These are phyloP conservation scores for Sebastes steindachneri DNA, from an alignment of 2,797 vertebrate species.

Conservation along the genomic window DNA sequence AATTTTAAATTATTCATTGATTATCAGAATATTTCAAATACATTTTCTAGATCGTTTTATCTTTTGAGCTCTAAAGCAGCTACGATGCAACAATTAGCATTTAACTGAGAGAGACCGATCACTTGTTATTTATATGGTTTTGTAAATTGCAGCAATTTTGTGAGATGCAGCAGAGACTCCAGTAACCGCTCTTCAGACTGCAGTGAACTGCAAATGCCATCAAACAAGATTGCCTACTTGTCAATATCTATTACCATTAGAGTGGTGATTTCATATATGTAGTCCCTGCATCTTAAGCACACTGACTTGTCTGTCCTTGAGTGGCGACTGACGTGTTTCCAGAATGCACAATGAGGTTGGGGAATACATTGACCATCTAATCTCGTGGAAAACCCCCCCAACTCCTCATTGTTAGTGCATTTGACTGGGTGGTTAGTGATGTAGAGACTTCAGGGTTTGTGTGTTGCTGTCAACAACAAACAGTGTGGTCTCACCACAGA, in stretches of 20 bases:
- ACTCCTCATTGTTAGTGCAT: conserved; percentile 29
- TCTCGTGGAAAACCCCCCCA: not conserved
- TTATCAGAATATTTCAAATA: not conserved
- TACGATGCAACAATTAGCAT: not conserved
- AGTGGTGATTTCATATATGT: conserved; percentile 55
- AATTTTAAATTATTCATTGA: not conserved
- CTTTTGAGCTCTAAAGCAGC: not conserved
- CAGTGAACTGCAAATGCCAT: conserved; percentile 39
- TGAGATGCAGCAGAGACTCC: not conserved
- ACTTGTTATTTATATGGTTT: conserved; percentile 5
- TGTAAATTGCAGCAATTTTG: conserved; percentile 23
- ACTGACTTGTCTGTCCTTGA: conserved; percentile 58
- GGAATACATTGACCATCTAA: conserved; percentile 43
- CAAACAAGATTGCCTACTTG: conserved; percentile 35
- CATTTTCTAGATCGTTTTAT: not conserved
- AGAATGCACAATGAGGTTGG: conserved; percentile 64
- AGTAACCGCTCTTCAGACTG: not conserved
- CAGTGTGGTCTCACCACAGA: conserved; percentile 24
- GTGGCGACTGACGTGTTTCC: conserved; percentile 39
- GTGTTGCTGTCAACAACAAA: conserved; percentile 49
- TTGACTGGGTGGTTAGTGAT: conserved; percentile 46
- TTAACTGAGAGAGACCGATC: not conserved
- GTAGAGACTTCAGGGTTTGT: conserved; percentile 34
- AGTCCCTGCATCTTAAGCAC: conserved; percentile 44
- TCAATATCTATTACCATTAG: conserved; percentile 65